Conservation (phyloP, 2,888 invertebrate genomes). For the Xanthorhoe designata region DNA sequence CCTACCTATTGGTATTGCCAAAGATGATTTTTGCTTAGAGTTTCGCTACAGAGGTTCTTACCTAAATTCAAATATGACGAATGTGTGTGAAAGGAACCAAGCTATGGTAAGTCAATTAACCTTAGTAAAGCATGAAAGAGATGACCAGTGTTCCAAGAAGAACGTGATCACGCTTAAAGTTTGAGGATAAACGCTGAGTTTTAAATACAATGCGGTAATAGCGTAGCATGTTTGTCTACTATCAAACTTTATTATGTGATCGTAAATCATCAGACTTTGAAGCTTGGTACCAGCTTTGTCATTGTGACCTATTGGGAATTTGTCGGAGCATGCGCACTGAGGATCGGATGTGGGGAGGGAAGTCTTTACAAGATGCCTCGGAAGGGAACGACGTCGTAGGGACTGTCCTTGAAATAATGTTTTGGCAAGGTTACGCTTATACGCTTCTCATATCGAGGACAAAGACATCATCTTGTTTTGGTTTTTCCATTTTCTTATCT, state of each 20-base stretch:
- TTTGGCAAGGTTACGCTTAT: slow-evolving; percentile 68
- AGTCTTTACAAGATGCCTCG: slow-evolving; percentile 52
- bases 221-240: slow-evolving; percentile 29
- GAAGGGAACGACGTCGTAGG: slow-evolving; percentile 57
- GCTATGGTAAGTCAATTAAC: slow-evolving; percentile 35
- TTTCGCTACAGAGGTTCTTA: not conserved
- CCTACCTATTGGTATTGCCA: not conserved
- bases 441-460: slow-evolving; percentile 43
- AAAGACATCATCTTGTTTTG: slow-evolving; percentile 12
- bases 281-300: slow-evolving; percentile 51
- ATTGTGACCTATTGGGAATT: slow-evolving; percentile 51
- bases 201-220: slow-evolving; percentile 42
- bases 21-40: no score
- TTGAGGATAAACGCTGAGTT: slow-evolving; percentile 59
- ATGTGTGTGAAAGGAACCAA: slow-evolving; percentile 51
- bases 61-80: not conserved
- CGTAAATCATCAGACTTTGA: slow-evolving; percentile 59
- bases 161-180: slow-evolving; percentile 68
- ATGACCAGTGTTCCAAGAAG: slow-evolving; percentile 51
- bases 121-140: slow-evolving; percentile 42
- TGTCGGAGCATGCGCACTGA: slow-evolving; percentile 60
- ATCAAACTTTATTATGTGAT: slow-evolving; percentile 44
- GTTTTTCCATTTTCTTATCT: slow-evolving; percentile 9
- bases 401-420: slow-evolving; percentile 67
- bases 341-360: slow-evolving; percentile 51